phyloP scores from a whole-genome alignment of 2,797 vertebrate genomes.

The Protonibea diacanthus region DNA sequence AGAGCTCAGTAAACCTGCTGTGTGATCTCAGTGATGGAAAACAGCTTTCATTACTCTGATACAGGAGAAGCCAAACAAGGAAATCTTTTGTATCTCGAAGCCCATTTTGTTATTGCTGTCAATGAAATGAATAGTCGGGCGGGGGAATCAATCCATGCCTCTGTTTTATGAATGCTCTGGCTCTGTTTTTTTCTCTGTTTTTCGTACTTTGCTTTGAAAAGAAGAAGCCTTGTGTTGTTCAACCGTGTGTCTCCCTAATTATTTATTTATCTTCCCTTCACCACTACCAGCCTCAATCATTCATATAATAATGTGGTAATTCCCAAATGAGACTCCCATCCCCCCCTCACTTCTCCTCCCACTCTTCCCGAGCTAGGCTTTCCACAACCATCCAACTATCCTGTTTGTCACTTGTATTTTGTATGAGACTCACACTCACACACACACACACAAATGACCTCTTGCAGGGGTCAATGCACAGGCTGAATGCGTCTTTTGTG shows the following conservation, averaged over 20 bases:
- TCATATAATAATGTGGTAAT: slow-evolving; percentile 78
- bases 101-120: slow-evolving; percentile 55
- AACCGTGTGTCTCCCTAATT: slow-evolving; percentile 68
- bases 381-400: slow-evolving; percentile 18
- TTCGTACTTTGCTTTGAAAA: slow-evolving; percentile 29
- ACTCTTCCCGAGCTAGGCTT: slow-evolving; percentile 19
- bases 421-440: slow-evolving; percentile 14
- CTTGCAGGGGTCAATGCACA: slow-evolving; percentile 30
- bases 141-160: slow-evolving; percentile 38
- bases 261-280: slow-evolving; percentile 80
- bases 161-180: slow-evolving; percentile 20
- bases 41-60: slow-evolving; percentile 71
- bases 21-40: slow-evolving; percentile 68
- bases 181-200: background rate
- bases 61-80: slow-evolving; percentile 66
- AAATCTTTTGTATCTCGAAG: slow-evolving; percentile 58
- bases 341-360: slow-evolving; percentile 51
- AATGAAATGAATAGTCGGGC: slow-evolving; percentile 46
- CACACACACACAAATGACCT: slow-evolving; percentile 27
- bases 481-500: slow-evolving; percentile 42
- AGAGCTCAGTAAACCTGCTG: slow-evolving; percentile 58
- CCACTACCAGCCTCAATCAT: slow-evolving; percentile 60
- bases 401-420: slow-evolving; percentile 50
- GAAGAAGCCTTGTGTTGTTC: slow-evolving; percentile 46
- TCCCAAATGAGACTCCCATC: slow-evolving; percentile 76